Conservation (phyloP, 2,797 vertebrate species). For the Manis crassicaudata region DNA sequence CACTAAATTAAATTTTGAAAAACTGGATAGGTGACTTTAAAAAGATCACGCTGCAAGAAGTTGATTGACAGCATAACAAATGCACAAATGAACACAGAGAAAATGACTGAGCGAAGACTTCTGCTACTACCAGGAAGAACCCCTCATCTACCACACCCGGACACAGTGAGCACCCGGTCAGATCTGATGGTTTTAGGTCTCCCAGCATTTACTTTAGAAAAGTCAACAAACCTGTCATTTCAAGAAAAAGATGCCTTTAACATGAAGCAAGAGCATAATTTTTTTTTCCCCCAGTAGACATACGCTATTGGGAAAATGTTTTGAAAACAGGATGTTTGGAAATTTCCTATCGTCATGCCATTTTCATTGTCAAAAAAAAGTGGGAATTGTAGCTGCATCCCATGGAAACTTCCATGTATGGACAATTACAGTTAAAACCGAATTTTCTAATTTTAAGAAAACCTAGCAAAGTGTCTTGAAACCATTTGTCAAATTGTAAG, state of each 20-base stretch:
- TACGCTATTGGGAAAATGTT: background rate
- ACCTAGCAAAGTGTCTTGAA: background rate
- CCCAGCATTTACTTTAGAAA: background rate
- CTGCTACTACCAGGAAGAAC: accelerated
- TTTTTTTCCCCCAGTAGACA: background rate
- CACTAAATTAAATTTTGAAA: background rate
- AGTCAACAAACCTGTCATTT: background rate
- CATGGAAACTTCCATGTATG: background rate
- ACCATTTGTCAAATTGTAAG: background rate
- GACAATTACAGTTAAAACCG: background rate
- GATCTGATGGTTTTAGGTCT: background rate
- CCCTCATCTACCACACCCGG: accelerated
- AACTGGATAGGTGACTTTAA: background rate
- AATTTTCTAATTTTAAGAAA: background rate
- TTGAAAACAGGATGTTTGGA: background rate
- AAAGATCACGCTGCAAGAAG: background rate
- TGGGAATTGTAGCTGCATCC: background rate
- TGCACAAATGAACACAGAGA: background rate
- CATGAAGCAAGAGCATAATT: background rate
- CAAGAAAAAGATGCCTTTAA: background rate
- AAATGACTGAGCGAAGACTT: accelerated
- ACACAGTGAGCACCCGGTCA: background rate
- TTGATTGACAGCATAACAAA: accelerated
- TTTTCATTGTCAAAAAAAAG: background rate
- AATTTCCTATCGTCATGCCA: background rate